Conservation (phyloP, 2,113 vertebrate species). For the Catharus fuscescens region DNA sequence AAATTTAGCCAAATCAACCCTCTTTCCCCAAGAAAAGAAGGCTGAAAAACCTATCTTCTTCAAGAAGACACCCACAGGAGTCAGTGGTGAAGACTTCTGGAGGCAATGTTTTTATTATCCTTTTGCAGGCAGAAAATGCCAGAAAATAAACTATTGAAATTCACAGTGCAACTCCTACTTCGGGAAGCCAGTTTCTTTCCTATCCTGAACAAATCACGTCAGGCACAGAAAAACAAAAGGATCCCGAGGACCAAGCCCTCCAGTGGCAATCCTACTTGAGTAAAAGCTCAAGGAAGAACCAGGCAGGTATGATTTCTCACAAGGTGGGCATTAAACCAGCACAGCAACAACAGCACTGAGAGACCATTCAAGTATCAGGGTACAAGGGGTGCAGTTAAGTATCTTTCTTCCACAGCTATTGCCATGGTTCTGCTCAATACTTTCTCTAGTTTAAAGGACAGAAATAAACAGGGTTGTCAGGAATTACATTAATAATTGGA, state of each 20-base stretch:
- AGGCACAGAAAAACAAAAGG: background rate
- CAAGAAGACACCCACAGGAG: background rate
- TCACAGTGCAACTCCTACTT: background rate
- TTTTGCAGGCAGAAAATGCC: background rate
- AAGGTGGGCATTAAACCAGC: background rate
- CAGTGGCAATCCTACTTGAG: background rate
- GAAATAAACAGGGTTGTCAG: background rate
- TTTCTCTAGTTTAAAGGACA: background rate
- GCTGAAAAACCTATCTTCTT: background rate
- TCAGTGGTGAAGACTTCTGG: background rate
- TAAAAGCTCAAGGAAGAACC: background rate
- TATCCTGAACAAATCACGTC: background rate
- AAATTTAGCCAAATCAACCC: background rate
- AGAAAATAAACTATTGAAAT: slow-evolving; percentile 22
- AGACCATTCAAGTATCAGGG: background rate
- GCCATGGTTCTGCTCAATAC: background rate
- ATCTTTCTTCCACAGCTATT: background rate
- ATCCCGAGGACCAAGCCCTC: background rate
- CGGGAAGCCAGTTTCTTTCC: background rate
- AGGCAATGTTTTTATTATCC: background rate
- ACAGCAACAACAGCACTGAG: background rate
- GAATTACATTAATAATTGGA: background rate
- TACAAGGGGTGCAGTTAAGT: background rate
- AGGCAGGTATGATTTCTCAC: background rate
- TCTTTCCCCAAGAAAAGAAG: background rate